Evolutionary conservation across 2,888 invertebrate genomes (phyloP).

Genomic region (Tipula confusa): DNA sequence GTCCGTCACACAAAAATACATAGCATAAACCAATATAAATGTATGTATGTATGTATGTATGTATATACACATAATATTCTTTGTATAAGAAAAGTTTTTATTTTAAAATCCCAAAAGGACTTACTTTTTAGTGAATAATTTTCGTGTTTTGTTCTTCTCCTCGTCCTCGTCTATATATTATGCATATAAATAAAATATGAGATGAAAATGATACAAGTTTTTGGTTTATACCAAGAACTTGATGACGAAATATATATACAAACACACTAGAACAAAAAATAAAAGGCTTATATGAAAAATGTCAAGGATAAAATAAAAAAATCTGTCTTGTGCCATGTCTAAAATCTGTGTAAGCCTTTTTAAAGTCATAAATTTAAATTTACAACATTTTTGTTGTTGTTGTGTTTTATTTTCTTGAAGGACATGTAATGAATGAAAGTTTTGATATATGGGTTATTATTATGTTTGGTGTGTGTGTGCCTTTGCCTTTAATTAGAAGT

Average conservation of each 20-base stretch:
- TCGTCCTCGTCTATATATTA: background rate
- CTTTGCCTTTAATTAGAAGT: background rate
- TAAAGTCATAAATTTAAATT: constrained; percentile 20
- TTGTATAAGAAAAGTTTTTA: too few species aligned
- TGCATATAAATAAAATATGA: constrained; percentile 1
- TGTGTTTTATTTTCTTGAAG: background rate
- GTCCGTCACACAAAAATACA: background rate
- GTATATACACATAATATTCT: background rate
- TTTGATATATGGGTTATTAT: background rate
- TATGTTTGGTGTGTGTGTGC: background rate
- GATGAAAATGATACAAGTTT: background rate
- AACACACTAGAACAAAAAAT: background rate
- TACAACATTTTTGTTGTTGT: background rate
- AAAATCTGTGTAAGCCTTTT: background rate
- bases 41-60: background rate
- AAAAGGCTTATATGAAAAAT: background rate
- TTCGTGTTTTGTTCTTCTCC: background rate
- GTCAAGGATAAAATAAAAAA: constrained; percentile 25
- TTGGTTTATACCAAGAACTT: background rate
- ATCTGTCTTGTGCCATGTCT: constrained; percentile 9
- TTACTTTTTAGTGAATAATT: constrained; percentile 21
- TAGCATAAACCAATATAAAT: background rate
- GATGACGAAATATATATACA: background rate
- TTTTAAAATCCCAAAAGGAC: constrained; percentile 30
- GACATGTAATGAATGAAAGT: background rate